Evolutionary conservation across 2,797 vertebrate species (phyloP).

Genomic region (Oreortyx pictus): DNA sequence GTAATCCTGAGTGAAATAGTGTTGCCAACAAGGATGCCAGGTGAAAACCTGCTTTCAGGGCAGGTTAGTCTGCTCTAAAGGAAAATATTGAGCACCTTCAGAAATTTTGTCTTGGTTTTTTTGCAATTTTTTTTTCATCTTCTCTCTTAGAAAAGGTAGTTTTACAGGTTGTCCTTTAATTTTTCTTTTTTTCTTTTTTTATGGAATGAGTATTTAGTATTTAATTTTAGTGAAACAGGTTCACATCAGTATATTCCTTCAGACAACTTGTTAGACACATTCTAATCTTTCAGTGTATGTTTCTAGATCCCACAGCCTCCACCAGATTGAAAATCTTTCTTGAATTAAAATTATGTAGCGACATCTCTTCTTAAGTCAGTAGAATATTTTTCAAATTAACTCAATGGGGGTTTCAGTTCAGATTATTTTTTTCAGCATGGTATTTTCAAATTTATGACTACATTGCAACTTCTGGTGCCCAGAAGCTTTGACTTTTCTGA

Average conservation of each 20-base stretch:
- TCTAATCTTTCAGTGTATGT: neutral
- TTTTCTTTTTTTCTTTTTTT: neutral
- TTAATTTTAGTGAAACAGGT: neutral
- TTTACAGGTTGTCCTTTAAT: neutral
- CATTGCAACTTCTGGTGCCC: neutral
- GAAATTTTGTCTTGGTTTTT: neutral
- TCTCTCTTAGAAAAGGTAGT: neutral
- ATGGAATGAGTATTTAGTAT: neutral
- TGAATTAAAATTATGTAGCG: neutral
- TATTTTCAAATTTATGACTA: neutral
- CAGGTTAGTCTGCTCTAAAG: neutral
- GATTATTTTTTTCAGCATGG: neutral
- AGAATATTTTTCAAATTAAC: neutral
- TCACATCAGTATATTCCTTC: neutral
- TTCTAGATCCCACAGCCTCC: neutral
- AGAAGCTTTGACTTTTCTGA: neutral
- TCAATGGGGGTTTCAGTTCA: neutral
- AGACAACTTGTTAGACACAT: neutral
- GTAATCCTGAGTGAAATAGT: neutral
- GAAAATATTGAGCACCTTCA: neutral
- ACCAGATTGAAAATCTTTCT: neutral
- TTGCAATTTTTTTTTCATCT: neutral
- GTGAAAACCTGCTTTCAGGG: neutral
- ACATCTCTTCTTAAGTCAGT: neutral
- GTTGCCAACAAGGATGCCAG: neutral